A percentile compares a stretch with the other conserved stretches of the same genome.
Conservation (phyloP, 2,113 vertebrate genomes). For the Hydrochoerus hydrochaeris region DNA sequence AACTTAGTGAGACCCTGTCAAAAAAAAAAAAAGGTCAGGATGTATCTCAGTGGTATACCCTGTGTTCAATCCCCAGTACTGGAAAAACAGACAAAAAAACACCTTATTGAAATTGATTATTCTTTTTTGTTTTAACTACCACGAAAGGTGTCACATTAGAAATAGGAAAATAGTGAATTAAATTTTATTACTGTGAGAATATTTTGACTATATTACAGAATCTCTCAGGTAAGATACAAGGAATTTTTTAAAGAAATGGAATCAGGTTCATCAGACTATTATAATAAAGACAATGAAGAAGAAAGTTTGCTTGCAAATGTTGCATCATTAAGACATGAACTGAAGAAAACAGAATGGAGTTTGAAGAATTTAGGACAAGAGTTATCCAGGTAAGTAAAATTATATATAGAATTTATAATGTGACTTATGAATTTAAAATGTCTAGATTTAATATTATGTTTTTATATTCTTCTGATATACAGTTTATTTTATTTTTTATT, state of each 20-base stretch:
- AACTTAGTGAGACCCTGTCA: not conserved
- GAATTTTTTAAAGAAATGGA: slow-evolving; percentile 79
- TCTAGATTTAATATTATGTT: slow-evolving; percentile 34
- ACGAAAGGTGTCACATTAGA: slow-evolving; percentile 35
- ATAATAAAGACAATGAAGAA: slow-evolving; percentile 75
- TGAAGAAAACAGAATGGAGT: slow-evolving; percentile 86
- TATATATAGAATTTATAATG: slow-evolving; percentile 29
- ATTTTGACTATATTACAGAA: slow-evolving; percentile 54
- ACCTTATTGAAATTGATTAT: slow-evolving; percentile 26
- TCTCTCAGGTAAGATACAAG: slow-evolving; percentile 51
- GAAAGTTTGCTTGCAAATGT: slow-evolving; percentile 85
- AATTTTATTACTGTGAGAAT: slow-evolving; percentile 36
- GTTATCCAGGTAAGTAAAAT: slow-evolving; percentile 83
- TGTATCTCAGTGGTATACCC: not conserved
- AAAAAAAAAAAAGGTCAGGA: not conserved
- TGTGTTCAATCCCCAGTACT: not conserved
- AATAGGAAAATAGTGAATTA: slow-evolving; percentile 58
- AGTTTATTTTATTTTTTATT: slow-evolving; percentile 41
- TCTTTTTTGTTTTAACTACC: slow-evolving; percentile 11
- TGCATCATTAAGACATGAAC: slow-evolving; percentile 84
- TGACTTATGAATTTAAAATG: slow-evolving; percentile 55
- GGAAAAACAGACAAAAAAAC: not conserved
- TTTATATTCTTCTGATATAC: slow-evolving; percentile 24
- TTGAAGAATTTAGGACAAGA: slow-evolving; percentile 86
- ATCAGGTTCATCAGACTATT: slow-evolving; percentile 56